phyloP scores from a whole-genome alignment of 1,140 invertebrate species.

The Diabrotica virgifera region DNA sequence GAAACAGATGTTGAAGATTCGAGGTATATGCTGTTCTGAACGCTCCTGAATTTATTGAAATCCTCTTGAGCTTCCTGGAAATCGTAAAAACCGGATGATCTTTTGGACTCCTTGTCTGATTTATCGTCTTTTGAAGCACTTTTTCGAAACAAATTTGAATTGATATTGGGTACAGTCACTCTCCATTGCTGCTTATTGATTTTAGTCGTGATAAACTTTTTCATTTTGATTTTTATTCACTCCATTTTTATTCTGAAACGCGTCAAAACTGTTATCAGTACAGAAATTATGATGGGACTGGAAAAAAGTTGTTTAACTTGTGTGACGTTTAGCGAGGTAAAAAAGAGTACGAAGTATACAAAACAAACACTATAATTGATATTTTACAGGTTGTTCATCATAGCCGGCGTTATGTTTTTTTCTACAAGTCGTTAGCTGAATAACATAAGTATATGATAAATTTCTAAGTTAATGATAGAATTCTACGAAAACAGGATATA shows the following conservation, averaged over 20 bases:
- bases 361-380: conserved; percentile 22
- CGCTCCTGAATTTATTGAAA: conserved; percentile 33
- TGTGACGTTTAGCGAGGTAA: conserved; percentile 12
- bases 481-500: no score
- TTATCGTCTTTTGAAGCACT: conserved; percentile 28
- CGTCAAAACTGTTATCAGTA: background rate
- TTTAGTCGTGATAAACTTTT: conserved; percentile 46
- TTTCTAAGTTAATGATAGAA: no score
- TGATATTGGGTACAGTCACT: conserved; percentile 42
- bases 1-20: conserved; percentile 9
- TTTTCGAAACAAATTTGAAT: conserved; percentile 34
- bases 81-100: conserved; percentile 42
- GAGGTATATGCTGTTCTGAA: conserved; percentile 36
- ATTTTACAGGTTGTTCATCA: conserved; percentile 15
- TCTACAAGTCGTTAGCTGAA: no score
- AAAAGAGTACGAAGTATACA: conserved; percentile 16
- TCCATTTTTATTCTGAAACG: conserved; percentile 6
- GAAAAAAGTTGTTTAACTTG: conserved; percentile 19
- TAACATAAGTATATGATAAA: no score
- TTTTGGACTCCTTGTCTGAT: conserved; percentile 29
- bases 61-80: conserved; percentile 41
- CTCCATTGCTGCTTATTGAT: conserved; percentile 44
- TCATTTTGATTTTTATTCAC: conserved; percentile 31
- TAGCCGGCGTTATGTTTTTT: background rate
- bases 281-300: background rate